Evolutionary conservation across 2,888 invertebrate genomes (phyloP), one percentile per base, ranked within the genome.

Genomic region (Pilophorus perplexus): DNA sequence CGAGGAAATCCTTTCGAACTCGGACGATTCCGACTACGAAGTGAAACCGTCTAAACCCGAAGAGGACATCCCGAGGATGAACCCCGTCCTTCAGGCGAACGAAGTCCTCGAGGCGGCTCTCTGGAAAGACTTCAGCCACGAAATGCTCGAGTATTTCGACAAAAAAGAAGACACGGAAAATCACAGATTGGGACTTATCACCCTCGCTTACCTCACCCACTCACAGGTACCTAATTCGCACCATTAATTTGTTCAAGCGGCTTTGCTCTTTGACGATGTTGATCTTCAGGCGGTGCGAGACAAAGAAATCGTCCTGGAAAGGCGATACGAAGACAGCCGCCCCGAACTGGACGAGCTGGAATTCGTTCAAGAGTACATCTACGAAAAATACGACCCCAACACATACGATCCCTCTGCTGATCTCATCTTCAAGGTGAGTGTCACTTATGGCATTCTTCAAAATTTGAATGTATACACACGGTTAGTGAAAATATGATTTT

Each of bases 21-120:
- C 69, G 62, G 71, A 72, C 55, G 70, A 71, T 25, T 55, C 68
- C 1, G 69, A 70, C 23, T 68, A 55, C 40, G 67, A 65, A 65
- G 42, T 42, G 2, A 65, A 54, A 23, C 65, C 65, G 2, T 52
- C 54, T 2, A 25, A 40, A 40, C 52, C 42, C 2, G 42, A 65
- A 27, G 65, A 54, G 20, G 40, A 54, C 8, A 37, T 54, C 12
- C 65, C 65, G 1, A 65, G 44, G 44, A 44, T 65, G 33, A 22
- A 65, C n/a, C 38, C 42, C n/a, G 4, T 37, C 10, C 33, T 54
- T 20, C 55, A 33, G n/a, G 44, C 42, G 10, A 54, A 33, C 25
- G 65, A 65, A 55, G 42, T 65, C 8, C 44, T 27, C 12, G 54
- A 65, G 16, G 65, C 65, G 6, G 40, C 28, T 8, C 16, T 54